Percentiles rank a stretch among this genome's conserved stretches.
Evolutionary conservation across 2,797 vertebrate species (phyloP).

Genomic region (Gymnothorax javanicus): DNA sequence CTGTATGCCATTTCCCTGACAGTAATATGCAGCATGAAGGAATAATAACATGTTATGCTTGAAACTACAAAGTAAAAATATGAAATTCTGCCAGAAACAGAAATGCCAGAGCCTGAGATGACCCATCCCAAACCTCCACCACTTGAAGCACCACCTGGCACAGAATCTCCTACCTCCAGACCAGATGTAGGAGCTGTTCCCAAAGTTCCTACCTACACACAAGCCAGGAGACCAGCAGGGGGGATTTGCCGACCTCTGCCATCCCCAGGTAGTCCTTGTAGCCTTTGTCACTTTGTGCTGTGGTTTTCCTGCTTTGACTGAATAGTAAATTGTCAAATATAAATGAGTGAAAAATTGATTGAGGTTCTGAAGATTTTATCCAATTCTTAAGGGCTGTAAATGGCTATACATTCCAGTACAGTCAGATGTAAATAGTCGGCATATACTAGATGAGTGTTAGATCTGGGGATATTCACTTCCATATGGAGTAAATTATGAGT

Average conservation of each 20-base stretch:
- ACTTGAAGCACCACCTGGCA: conserved; percentile 48
- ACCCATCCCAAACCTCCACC: conserved; percentile 45
- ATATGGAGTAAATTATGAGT: background rate
- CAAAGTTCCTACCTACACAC: conserved; percentile 79
- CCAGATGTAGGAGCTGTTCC: conserved; percentile 68
- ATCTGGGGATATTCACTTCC: background rate
- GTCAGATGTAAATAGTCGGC: too few species aligned
- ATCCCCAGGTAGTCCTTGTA: conserved; percentile 76
- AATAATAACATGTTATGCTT: background rate
- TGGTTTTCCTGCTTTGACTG: background rate
- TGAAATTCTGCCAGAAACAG: conserved; percentile 52
- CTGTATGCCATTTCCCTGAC: background rate
- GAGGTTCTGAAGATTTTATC: too few species aligned
- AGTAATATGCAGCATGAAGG: background rate
- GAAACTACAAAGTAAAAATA: background rate
- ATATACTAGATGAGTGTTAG: too few species aligned
- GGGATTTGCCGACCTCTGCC: conserved; percentile 84
- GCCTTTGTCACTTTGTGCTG: background rate
- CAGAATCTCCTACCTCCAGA: conserved; percentile 69
- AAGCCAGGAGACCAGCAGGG: conserved; percentile 82
- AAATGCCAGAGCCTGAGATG: conserved; percentile 50
- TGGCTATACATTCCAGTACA: too few species aligned
- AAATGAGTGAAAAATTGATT: too few species aligned
- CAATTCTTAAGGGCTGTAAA: too few species aligned
- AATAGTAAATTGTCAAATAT: background rate